phyloP scores from a whole-genome alignment of 2,797 vertebrate genomes.

The Neosilurus hyrtlii region DNA sequence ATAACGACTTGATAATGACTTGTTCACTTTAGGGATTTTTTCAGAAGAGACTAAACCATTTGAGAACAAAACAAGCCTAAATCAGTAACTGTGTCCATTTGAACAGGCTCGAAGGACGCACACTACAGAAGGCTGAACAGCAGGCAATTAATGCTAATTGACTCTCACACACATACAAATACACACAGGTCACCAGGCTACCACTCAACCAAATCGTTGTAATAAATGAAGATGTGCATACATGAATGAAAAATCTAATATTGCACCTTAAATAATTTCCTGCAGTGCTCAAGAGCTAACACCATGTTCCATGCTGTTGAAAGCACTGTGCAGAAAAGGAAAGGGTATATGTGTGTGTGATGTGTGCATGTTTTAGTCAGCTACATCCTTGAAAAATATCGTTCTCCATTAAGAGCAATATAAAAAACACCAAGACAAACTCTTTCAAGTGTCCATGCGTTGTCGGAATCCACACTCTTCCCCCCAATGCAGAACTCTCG shows the following conservation, averaged over 20 bases:
- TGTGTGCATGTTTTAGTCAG: not conserved
- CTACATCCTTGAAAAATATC: not conserved
- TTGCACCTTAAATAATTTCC: not conserved
- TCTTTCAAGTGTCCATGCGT: too few species aligned
- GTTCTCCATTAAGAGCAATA: too few species aligned
- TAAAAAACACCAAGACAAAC: too few species aligned
- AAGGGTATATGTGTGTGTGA: slow-evolving; percentile 1
- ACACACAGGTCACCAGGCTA: not conserved
- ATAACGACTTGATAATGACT: too few species aligned
- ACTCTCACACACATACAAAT: not conserved
- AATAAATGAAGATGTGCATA: slow-evolving; percentile 13
- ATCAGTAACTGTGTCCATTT: not conserved
- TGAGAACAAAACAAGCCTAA: not conserved
- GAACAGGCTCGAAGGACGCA: not conserved
- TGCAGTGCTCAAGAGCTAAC: slow-evolving; percentile 57
- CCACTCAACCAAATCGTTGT: not conserved
- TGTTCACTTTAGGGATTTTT: not conserved
- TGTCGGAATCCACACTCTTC: too few species aligned
- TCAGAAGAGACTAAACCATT: not conserved
- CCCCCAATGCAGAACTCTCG: not conserved
- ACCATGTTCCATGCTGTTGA: not conserved
- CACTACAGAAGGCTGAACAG: slow-evolving; percentile 14
- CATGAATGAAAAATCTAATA: not conserved
- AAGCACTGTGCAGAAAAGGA: not conserved
- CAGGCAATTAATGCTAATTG: slow-evolving; percentile 27